Percentiles rank a stretch among this genome's conserved stretches.
Conservation (phyloP, 64 coral and sea anemone genomes). For the Anthopleura sola region DNA sequence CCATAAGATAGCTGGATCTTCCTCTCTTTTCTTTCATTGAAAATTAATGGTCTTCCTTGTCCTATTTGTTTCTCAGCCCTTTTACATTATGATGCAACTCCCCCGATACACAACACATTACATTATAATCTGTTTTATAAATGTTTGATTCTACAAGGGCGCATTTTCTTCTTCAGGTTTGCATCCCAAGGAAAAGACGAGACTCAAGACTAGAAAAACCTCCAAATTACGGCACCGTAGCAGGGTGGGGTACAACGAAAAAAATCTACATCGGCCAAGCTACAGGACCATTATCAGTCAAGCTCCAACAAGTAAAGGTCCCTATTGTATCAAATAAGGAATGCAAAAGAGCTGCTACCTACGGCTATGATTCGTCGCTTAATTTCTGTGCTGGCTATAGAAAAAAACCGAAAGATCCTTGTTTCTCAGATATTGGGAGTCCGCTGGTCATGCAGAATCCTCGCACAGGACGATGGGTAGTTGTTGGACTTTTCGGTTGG, state of each 20-base stretch:
- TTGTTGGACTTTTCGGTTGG: conserved; percentile 88
- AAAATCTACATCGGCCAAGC: conserved; percentile 63
- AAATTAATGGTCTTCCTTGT: no score
- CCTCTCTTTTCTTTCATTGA: no score
- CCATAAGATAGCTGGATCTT: no score
- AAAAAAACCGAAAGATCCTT: conserved; percentile 72
- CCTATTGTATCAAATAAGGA: conserved; percentile 70
- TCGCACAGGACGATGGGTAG: conserved; percentile 76
- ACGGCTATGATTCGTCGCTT: conserved; percentile 45
- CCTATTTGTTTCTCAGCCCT: no score
- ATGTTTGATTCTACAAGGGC: no score
- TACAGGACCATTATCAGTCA: conserved; percentile 57
- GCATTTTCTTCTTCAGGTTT: conserved; percentile 36
- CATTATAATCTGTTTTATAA: no score
- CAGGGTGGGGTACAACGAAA: conserved; percentile 79
- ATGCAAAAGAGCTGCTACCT: conserved; percentile 70
- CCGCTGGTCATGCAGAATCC: conserved; percentile 80
- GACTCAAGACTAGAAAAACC: conserved; percentile 64
- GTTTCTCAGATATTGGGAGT: conserved; percentile 80
- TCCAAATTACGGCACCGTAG: conserved; percentile 57
- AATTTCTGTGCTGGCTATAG: conserved; percentile 75
- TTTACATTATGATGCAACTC: no score
- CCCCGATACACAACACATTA: no score
- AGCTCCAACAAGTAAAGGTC: conserved; percentile 58
- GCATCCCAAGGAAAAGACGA: conserved; percentile 65